Evolutionary conservation across 2,797 vertebrate species (phyloP), one percentile per base, ranked within the genome.

Genomic region (Rousettus madagascariensis): DNA sequence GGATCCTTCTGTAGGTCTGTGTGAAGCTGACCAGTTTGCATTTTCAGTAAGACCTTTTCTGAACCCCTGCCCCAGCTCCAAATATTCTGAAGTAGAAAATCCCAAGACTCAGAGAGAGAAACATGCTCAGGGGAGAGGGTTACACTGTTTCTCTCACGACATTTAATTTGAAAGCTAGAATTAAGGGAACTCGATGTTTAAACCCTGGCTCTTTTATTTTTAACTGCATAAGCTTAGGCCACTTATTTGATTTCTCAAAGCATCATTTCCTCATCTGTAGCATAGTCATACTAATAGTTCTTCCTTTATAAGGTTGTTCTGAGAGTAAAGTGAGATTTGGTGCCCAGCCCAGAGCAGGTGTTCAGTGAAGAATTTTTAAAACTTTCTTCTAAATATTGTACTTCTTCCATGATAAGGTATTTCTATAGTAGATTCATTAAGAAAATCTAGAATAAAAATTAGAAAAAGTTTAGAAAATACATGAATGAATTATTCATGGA

Each of bases 101-200:
- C 33, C 51, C 3, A 63, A 16, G 8, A 59, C 82, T 59, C 8
- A 59, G 28, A 77, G 19, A 69, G 38, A 82, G 12, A 86, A 55
- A 51, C 16, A 2, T 8, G 5, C 11, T 20, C 1, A 71, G 8
- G 38, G 1, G 2, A 65, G 33, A 11, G 2, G 6, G 0, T 30
- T 26, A 24, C 24, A 4, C 0, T 49, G 8, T 28, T 86, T 61
- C 15, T 83, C 46, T 90, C 30, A 33, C 24, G 68, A 22, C 5
- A 24, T 38, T 46, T 61, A 24, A 86, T 41, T 90, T 46, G 28
- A 86, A 87, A 69, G 6, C 3, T 72, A 8, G 28, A 66, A 5
- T 68, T 75, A 33, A 79, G 9, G 30, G 24, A 66, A 75, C 11
- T 17, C 28, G 15, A 61, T 77, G 1, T 33, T 63, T 79, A 78